Evolutionary conservation across 2,888 invertebrate genomes (phyloP), one percentile per base, ranked within the genome.

Genomic region (Agrotis ipsilon): DNA sequence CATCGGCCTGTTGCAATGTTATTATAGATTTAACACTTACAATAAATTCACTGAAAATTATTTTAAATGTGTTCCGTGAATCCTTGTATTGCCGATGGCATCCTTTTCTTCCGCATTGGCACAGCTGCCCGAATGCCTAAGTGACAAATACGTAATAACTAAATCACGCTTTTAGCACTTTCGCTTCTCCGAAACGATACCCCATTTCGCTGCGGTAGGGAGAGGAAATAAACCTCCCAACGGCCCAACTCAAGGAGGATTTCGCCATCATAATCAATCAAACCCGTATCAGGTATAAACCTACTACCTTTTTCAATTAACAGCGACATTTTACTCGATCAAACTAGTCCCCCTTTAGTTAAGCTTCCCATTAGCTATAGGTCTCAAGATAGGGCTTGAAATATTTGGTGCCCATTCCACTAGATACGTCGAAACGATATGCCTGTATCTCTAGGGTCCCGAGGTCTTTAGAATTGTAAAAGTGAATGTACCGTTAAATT

Each of bases 401-500:
- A 59, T 62, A 76, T 76, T 76, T 19, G 66, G 62, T 51, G 45
- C 9, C 67, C 39, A 63, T 59, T 76, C 71, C 58, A 43, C 45
- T 72, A 76, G 76, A 76, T 76, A 62, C 62, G 46, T 21, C 27
- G n/a, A n/a, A 59, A 59, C 46, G 76, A 76, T 76, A 76, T 55
- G 76, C 67, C 58, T 45, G 67, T 63, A 51, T 48, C 62, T 62
- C 13, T 46, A 54, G 59, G 49, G 46, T 62, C 39, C 45, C 72
- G 76, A 76, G 76, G 67, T 72, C 76, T 76, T 76, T 76, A 67
- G 72, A 78, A 73, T 74, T 78, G 78, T 78, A 78, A 78, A 78
- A 78, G 78, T 78, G 78, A 78, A 78, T 78, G 78, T 78, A 69
- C 78, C 69, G 73, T 78, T 73, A 74, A 62, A 78, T 78, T 78